A percentile compares a stretch with the other conserved stretches of the same genome.
phyloP scores from a whole-genome alignment of 2,113 vertebrate genomes.

The Lasiurus cinereus region DNA sequence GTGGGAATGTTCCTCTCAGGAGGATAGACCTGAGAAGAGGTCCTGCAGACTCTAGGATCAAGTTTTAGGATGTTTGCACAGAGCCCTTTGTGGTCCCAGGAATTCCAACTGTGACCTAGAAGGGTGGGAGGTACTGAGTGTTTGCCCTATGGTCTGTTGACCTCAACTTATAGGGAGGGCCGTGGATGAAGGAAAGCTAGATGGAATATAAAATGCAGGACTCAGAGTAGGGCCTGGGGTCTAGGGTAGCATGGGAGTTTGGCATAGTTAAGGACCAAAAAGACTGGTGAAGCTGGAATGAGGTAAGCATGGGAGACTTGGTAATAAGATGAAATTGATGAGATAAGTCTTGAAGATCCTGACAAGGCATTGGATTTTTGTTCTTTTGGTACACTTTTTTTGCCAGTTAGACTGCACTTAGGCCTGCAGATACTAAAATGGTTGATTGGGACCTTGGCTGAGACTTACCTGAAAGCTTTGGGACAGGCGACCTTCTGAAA shows the following conservation, averaged over 20 bases:
- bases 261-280: neutral
- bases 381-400: neutral
- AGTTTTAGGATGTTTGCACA: neutral
- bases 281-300: neutral
- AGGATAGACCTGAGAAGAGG: neutral
- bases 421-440: neutral
- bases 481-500: constrained; percentile 46
- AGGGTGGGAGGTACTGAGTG: neutral
- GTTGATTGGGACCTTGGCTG: neutral
- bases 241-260: neutral
- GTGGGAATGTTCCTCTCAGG: neutral
- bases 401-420: neutral
- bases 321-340: constrained; percentile 8
- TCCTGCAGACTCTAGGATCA: neutral
- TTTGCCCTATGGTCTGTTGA: neutral
- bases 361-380: constrained; percentile 3
- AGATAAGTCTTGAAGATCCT: neutral
- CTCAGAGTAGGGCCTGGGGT: neutral
- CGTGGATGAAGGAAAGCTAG: neutral
- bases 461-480: constrained; percentile 12
- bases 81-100: neutral
- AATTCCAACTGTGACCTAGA: neutral
- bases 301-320: neutral
- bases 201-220: neutral
- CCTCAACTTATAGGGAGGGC: neutral